Base-by-base conservation (phyloP, 2,888 invertebrate genomes). In the Apodemia hepburni region DNA sequence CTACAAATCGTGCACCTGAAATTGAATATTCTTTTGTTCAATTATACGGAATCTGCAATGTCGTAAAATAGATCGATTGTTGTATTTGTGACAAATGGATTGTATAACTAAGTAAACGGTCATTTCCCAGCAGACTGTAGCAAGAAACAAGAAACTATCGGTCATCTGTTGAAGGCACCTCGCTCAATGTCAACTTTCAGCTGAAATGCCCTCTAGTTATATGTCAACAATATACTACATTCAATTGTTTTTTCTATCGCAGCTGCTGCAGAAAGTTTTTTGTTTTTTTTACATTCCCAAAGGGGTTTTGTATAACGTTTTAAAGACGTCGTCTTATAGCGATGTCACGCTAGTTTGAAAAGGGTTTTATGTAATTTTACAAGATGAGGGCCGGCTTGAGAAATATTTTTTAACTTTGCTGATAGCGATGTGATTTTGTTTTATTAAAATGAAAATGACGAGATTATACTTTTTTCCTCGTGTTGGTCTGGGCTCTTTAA, bases 111-210 rank as follows among this genome's bases (percentile, higher is more conserved):
- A 33, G 45, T 42, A 45, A 57, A 45, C 61, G 61, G 45, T 61
- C 58, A 17, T 58, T 59, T 58, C 45, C 61, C 61, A 58, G 17
- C 7, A 22, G 49, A 59, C 59, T n/a, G n/a, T 47, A 47, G 57
- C 38, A 35, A 17, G 57, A 17, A 57, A 42, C 58, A 29, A 57
- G 57, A 42, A 58, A 47, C 61, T 57, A 63, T 63, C 60, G 60
- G 63, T 63, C 60, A 61, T 51, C 38, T 61, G 63, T 47, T 58
- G 59, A 51, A 47, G 38, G 58, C 59, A 33, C 35, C 45, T 42
- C 60, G 60, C 60, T 60, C 60, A 60, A 45, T 60, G 49, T 33
- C 22, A 45, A n/a, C 38, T 45, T 59, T 27, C 11, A 47, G 45
- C 29, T 49, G 22, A 49, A 59, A 59, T 59, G 35, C 35, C 59